Conservation (phyloP, 2,888 invertebrate species). For the Gymnosoma rotundatum region DNA sequence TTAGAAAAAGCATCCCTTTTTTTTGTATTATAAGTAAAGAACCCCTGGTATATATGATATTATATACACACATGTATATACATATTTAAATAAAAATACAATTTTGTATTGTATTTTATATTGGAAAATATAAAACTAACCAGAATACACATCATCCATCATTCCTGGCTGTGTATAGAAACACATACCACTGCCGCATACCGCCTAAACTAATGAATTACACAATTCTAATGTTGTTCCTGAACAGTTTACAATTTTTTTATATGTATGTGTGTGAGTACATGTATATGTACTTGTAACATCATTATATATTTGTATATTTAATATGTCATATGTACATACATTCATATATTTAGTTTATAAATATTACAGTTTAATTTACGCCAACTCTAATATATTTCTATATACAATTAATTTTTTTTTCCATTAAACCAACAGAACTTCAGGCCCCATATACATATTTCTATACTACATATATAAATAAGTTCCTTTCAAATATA, state of each 20-base stretch:
- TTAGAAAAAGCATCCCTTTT: constrained; percentile 64
- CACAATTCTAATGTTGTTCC: constrained; percentile 80
- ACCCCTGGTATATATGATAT: background rate
- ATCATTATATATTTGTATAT: constrained; percentile 36
- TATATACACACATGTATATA: constrained; percentile 20
- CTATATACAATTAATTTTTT: background rate
- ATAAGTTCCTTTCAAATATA: constrained; percentile 42
- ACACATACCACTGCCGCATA: constrained; percentile 55
- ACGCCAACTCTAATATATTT: constrained; percentile 52
- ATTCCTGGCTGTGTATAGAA: constrained; percentile 72
- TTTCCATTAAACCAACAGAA: constrained; percentile 19
- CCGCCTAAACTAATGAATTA: constrained; percentile 78
- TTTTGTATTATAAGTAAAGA: constrained; percentile 12
- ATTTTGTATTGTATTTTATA: constrained; percentile 9
- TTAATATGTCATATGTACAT: constrained; percentile 52
- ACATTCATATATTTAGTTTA: constrained; percentile 18
- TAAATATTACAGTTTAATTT: constrained; percentile 55
- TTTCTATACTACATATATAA: too few relatives aligned
- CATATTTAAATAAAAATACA: too few relatives aligned
- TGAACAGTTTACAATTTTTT: constrained; percentile 69
- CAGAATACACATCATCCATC: constrained; percentile 79
- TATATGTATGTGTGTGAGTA: constrained; percentile 9
- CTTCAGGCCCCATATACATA: constrained; percentile 19
- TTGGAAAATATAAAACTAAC: constrained; percentile 59
- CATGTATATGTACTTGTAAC: background rate